phyloP scores from a whole-genome alignment of 2,113 vertebrate genomes.

The Campylorhamphus procurvoides region DNA sequence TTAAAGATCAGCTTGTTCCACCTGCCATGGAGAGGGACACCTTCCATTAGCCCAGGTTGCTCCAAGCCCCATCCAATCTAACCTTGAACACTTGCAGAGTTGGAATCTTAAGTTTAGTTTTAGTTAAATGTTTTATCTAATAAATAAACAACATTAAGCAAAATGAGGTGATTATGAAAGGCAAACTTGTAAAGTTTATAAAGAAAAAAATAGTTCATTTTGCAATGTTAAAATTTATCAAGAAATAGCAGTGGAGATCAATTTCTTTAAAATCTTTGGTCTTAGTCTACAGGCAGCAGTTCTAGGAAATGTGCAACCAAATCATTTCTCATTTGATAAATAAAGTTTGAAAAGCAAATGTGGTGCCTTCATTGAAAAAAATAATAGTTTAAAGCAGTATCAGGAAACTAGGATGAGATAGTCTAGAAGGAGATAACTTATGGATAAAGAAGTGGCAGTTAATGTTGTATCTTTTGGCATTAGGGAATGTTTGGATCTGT shows the following conservation, averaged over 20 bases:
- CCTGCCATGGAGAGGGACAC: neutral
- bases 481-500: neutral
- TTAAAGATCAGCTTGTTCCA: neutral
- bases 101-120: neutral
- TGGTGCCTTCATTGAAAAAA: neutral
- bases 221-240: neutral
- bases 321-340: neutral
- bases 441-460: neutral
- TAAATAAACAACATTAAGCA: neutral
- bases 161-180: neutral
- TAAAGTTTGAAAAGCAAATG: neutral
- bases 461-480: neutral
- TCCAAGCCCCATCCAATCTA: neutral
- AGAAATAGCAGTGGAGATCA: neutral
- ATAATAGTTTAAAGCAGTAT: neutral
- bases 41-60: neutral
- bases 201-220: rapidly evolving
- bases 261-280: neutral
- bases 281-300: neutral
- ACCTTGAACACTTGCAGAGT: neutral
- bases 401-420: neutral
- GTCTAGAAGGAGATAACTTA: neutral
- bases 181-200: neutral
- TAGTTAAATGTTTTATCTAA: neutral
- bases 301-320: neutral